Base-by-base conservation (phyloP, 1,140 invertebrate genomes). In the Dendroctonus valens region DNA sequence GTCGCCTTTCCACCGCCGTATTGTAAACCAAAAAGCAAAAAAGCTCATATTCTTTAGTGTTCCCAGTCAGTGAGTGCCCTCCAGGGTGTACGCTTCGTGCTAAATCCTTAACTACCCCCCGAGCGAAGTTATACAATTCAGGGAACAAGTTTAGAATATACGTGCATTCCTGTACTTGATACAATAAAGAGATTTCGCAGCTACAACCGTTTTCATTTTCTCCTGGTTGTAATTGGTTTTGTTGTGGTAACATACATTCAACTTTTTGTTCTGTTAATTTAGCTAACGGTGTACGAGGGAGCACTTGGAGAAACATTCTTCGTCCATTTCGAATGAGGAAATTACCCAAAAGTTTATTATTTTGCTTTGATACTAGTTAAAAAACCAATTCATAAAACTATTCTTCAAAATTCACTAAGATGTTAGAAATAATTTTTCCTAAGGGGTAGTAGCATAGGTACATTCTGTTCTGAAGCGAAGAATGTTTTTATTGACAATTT, bases 101-200 rank as follows among this genome's bases (percentile, higher is more conserved):
- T 61, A 51, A 61, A 51, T 61, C 59, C 59, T 52, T 61, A 61
- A 61, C 59, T 61, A 61, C 59, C 59, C 59, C 52, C 59, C 59
- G 14, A 49, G 49, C 49, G 59, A 51, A 38, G 59, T 61, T 61
- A 61, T 51, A 52, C 59, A 61, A 61, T 50, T 49, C 49, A 38
- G 59, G 59, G 38, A 61, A 51, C 59, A 61, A 51, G 58, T 59
- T 59, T 59, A 59, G 48, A 61, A 61, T 61, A 61, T 61, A 61
- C 59, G 48, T 61, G 48, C 49, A 61, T 61, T 61, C 59, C 59
- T 61, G 59, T 61, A 61, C 48, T 61, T 52, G 59, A 61, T 61
- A 61, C 59, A 61, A 61, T 51, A 52, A 61, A 61, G 59, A 61
- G 59, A 61, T 61, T 61, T 61, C 39, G 59, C 48, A 61, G 12